Evolutionary conservation across 2,113 vertebrate species (phyloP).

Genomic region (Eudyptes chrysolophus): DNA sequence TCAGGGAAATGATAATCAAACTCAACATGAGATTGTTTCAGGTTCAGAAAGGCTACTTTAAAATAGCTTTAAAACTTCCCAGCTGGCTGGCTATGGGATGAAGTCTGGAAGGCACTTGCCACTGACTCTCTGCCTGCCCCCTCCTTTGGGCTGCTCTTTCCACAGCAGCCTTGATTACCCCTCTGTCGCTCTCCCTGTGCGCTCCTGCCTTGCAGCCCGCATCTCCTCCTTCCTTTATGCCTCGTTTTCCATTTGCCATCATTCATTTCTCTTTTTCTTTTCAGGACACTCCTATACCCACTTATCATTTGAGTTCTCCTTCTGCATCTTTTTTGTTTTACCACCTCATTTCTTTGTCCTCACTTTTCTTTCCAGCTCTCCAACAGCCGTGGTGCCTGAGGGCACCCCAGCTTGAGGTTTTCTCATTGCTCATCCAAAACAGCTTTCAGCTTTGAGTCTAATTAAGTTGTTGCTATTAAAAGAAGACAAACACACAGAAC

Average conservation of each 20-base stretch:
- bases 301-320: not conserved
- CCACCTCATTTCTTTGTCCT: not conserved
- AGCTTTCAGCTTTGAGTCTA: not conserved
- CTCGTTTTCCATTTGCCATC: not conserved
- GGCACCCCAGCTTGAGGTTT: not conserved
- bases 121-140: not conserved
- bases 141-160: not conserved
- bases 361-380: not conserved
- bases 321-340: not conserved
- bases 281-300: not conserved
- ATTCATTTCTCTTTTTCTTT: not conserved
- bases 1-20: not conserved
- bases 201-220: not conserved
- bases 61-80: not conserved
- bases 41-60: not conserved
- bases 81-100: not conserved
- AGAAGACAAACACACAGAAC: not conserved
- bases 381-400: not conserved
- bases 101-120: not conserved
- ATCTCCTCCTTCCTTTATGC: not conserved
- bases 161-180: not conserved
- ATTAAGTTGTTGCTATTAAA: slow-evolving; percentile 26
- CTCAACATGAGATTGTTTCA: not conserved
- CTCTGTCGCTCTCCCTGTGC: not conserved
- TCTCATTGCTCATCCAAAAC: not conserved